phyloP scores from a whole-genome alignment of 2,888 invertebrate genomes.

The Leptinotarsa juncta region DNA sequence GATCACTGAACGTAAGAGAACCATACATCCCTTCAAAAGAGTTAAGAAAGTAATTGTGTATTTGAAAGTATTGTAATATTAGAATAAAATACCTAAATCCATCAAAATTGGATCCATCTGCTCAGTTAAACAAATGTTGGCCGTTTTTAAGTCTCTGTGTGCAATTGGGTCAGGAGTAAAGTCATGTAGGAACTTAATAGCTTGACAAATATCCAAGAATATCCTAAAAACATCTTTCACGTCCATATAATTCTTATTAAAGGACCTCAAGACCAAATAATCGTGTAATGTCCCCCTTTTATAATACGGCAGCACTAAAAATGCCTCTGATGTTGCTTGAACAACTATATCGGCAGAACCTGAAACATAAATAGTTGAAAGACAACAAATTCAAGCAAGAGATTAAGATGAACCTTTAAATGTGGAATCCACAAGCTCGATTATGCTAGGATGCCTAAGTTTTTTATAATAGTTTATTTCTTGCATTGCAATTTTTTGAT shows the following conservation, averaged over 20 bases:
- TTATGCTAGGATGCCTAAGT: slow-evolving; percentile 79
- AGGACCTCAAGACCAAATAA: slow-evolving; percentile 73
- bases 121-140: slow-evolving; percentile 82
- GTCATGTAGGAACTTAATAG: slow-evolving; percentile 79
- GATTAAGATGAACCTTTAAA: slow-evolving; percentile 66
- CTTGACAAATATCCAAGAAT: slow-evolving; percentile 80
- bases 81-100: slow-evolving; percentile 75
- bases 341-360: slow-evolving; percentile 74
- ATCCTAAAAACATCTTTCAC: slow-evolving; percentile 76
- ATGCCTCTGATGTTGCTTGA: slow-evolving; percentile 77
- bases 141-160: slow-evolving; percentile 88
- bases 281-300: slow-evolving; percentile 81
- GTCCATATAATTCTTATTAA: slow-evolving; percentile 72
- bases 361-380: slow-evolving; percentile 38
- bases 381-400: slow-evolving; percentile 24
- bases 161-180: slow-evolving; percentile 79
- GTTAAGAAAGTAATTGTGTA: no score
- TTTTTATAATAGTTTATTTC: slow-evolving; percentile 81
- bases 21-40: no score
- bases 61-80: background rate
- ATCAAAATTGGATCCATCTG: slow-evolving; percentile 81
- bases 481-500: slow-evolving; percentile 77
- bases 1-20: no score
- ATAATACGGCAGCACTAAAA: slow-evolving; percentile 81
- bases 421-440: slow-evolving; percentile 77